Conservation (phyloP, 2,888 invertebrate species). For the Theretra japonica region DNA sequence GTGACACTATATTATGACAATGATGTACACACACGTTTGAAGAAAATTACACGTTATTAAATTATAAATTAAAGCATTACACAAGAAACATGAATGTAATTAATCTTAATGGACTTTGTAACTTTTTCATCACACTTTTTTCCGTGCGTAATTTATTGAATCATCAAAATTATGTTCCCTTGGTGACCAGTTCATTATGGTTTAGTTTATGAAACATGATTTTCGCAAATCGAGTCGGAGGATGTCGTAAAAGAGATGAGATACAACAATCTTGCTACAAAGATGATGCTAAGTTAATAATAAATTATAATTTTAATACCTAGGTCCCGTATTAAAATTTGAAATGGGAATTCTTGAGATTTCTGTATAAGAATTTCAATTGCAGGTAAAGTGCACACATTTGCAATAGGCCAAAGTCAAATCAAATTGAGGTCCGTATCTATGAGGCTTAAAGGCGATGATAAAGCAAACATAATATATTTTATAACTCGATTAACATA, state of each 20-base stretch:
- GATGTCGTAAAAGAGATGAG: neutral
- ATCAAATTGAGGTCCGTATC: too few relatives aligned
- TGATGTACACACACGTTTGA: neutral
- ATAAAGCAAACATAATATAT: too few relatives aligned
- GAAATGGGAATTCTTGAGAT: neutral
- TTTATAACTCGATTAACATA: too few relatives aligned
- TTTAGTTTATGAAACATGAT: constrained; percentile 1
- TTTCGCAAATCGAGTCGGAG: neutral
- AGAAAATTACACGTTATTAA: neutral
- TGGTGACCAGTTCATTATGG: neutral
- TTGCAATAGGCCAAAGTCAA: too few relatives aligned
- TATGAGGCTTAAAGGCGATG: too few relatives aligned
- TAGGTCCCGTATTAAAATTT: too few relatives aligned
- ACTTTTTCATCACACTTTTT: neutral
- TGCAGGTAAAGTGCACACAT: too few relatives aligned
- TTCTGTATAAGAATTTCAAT: too few relatives aligned
- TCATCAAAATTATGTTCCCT: constrained; percentile 7
- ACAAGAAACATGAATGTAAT: neutral
- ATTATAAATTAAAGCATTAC: neutral
- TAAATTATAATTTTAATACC: too few relatives aligned
- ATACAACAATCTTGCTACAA: neutral
- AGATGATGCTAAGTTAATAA: too few relatives aligned
- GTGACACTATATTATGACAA: too few relatives aligned
- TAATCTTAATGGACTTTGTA: neutral
- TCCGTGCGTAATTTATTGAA: neutral